Evolutionary conservation across 2,113 vertebrate species (phyloP).

Genomic region (Tilapia sparmanii): DNA sequence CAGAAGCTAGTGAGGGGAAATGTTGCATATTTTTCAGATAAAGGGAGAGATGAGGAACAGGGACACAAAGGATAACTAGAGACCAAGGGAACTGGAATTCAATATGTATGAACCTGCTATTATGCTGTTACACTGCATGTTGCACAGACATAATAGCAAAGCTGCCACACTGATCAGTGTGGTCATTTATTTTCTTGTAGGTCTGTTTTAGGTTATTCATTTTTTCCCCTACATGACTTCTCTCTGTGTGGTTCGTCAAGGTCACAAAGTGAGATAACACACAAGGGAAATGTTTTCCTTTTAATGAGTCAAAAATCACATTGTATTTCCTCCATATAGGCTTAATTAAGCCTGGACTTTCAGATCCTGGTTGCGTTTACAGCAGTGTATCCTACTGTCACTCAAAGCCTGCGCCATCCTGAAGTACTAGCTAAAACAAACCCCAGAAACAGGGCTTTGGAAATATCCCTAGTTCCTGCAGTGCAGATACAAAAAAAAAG

Average conservation of each 20-base stretch:
- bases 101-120: not conserved
- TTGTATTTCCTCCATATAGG: not conserved
- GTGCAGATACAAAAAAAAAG: not conserved
- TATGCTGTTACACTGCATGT: not conserved
- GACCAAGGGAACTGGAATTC: not conserved
- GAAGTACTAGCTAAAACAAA: not conserved
- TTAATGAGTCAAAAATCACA: not conserved
- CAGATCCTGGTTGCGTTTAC: not conserved
- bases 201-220: not conserved
- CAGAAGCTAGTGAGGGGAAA: not conserved
- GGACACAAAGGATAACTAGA: not conserved
- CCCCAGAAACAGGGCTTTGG: not conserved
- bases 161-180: not conserved
- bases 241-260: rapidly evolving
- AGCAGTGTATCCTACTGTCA: not conserved
- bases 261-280: not conserved
- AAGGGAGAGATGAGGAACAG: not conserved
- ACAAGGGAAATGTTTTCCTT: not conserved
- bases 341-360: not conserved
- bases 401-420: not conserved
- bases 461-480: not conserved
- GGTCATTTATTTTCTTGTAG: not conserved
- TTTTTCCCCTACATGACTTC: not conserved
- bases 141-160: not conserved
- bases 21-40: not conserved